A percentile compares a stretch with the other conserved stretches of the same genome.
These are phyloP conservation scores for Hermetia illucens DNA, from an alignment of 1,140 invertebrate species.

Conservation along the genomic window DNA sequence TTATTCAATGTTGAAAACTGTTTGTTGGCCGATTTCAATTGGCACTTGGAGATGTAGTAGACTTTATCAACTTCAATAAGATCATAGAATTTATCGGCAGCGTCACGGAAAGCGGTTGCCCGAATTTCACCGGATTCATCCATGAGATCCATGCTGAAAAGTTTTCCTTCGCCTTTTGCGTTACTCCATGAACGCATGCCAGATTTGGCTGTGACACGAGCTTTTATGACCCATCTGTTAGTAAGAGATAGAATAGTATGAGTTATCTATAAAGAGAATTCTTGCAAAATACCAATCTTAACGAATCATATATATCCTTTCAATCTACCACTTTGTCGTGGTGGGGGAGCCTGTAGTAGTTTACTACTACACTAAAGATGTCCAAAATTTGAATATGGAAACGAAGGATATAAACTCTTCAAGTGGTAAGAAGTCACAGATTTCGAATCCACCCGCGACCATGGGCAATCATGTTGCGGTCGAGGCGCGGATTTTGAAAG, in stretches of 20 bases:
- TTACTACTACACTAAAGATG: too few species aligned
- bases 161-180: conserved; percentile 78
- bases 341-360: too few species aligned
- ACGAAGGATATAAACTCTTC: too few species aligned
- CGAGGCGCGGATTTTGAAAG: too few species aligned
- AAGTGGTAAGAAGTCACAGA: too few species aligned
- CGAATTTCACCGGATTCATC: conserved; percentile 93
- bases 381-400: too few species aligned
- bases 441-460: too few species aligned
- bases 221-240: conserved; percentile 85
- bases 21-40: conserved; percentile 85
- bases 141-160: conserved; percentile 84
- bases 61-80: conserved; percentile 76
- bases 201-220: conserved; percentile 72
- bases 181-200: conserved; percentile 79
- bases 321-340: too few species aligned
- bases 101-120: conserved; percentile 84
- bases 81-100: conserved; percentile 82
- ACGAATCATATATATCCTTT: too few species aligned
- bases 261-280: conserved; percentile 12
- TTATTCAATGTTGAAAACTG: conserved; percentile 72
- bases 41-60: conserved; percentile 73
- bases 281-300: too few species aligned
- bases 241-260: too few species aligned
- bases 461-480: too few species aligned